Evolutionary conservation across 1,140 invertebrate species (phyloP), one percentile per base, ranked within the genome.

Genomic region (Melitaea cinxia): DNA sequence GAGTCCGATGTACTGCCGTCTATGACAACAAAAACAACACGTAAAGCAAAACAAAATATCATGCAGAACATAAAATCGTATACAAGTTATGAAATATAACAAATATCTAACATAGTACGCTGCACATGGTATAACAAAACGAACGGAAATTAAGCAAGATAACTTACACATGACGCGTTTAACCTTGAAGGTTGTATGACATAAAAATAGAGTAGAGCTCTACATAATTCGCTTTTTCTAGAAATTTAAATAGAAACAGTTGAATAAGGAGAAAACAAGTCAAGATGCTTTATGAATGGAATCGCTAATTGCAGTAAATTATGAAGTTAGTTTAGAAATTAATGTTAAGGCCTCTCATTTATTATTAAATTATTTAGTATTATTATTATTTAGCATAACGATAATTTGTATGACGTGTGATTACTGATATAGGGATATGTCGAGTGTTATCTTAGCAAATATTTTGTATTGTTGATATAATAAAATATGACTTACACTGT

Each of bases 21-120:
- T 91, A 89, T 71, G 80, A 88, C 78, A 91, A 85, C 80, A 85
- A 89, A 88, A 82, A 83, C 69, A 80, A 89, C 89, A 91, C 83
- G 64, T 89, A 89, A 89, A 89, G 87, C 87, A 78, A 77, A 83
- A 84, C 65, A 54, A 82, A 78, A 81, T 78, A 77, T 74, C 85
- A 88, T 88, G 85, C 85, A 68, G 69, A 85, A 80, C 75, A 82
- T 59, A 69, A 65, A 62, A 56, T 19, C 12, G 21, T 52, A 64
- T 17, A 47, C 17, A 63, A 14, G 14, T 50, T 57, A 50, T 42
- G 23, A 59, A 65, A 26, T 12, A 35, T 37, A 17, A 54, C 54
- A 57, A 57, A 57, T 26, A 55, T 30, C 30, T 57, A 53, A 65
- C 37, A 59, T 9, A 65, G 47, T 23, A 65, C 45, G 15, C 52